Evolutionary conservation across 2,888 invertebrate species (phyloP).

Genomic region (Ormyrus rosae): DNA sequence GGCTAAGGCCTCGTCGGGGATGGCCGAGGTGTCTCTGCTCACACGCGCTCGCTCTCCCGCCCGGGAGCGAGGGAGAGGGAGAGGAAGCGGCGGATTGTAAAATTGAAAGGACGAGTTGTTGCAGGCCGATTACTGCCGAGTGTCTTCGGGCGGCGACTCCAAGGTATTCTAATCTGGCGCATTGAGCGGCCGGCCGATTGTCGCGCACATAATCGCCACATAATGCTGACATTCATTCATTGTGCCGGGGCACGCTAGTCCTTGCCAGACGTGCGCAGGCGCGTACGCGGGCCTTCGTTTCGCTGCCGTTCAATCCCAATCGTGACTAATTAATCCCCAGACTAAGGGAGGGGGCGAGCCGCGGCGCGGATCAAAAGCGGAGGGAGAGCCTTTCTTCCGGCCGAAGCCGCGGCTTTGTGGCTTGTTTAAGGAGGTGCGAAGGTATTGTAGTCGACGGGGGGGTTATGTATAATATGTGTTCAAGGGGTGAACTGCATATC

Average conservation of each 20-base stretch:
- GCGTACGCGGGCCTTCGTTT: conserved; percentile 61
- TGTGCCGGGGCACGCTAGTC: conserved; percentile 64
- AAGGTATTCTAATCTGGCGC: conserved; percentile 55
- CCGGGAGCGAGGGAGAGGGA: neutral
- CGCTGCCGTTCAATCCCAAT: conserved; percentile 62
- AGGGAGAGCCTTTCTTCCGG: conserved; percentile 10
- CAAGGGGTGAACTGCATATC: no score
- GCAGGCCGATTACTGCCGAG: conserved; percentile 40
- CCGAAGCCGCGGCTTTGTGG: conserved; percentile 12
- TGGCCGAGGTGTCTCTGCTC: neutral
- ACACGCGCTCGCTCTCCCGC: conserved; percentile 4
- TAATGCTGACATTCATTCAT: conserved; percentile 70
- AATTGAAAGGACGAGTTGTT: conserved; percentile 56
- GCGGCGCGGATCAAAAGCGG: conserved; percentile 34
- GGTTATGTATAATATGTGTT: conserved; percentile 3
- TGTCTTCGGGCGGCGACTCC: neutral
- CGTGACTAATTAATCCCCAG: conserved; percentile 71
- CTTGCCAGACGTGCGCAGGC: conserved; percentile 69
- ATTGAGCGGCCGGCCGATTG: conserved; percentile 62
- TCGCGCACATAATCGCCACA: conserved; percentile 69
- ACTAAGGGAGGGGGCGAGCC: conserved; percentile 1
- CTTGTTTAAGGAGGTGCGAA: neutral
- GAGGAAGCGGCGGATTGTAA: conserved; percentile 57
- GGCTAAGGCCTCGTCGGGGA: neutral
- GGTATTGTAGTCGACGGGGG: neutral